phyloP scores from a whole-genome alignment of 2,113 vertebrate genomes.

The Lucifuga dentata region DNA sequence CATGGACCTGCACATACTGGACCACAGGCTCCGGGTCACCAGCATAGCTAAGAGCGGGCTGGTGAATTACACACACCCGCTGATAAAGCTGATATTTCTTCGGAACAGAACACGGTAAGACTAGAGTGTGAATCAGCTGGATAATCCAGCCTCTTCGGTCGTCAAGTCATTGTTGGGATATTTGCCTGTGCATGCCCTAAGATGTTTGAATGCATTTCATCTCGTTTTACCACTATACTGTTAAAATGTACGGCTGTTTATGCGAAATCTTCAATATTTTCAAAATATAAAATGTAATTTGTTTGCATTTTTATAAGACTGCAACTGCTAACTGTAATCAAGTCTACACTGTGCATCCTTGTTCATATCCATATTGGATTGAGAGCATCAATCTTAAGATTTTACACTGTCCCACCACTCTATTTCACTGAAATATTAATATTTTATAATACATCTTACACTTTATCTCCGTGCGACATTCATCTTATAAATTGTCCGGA shows the following conservation, averaged over 20 bases:
- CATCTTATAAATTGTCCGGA: conserved; percentile 2
- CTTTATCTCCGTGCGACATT: conserved; percentile 3
- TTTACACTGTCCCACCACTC: too few species aligned
- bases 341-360: too few species aligned
- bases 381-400: too few species aligned
- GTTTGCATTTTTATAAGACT: too few species aligned
- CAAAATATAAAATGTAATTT: too few species aligned
- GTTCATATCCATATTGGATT: too few species aligned
- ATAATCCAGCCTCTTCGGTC: conserved; percentile 25
- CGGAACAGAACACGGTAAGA: conserved; percentile 84
- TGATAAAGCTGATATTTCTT: conserved; percentile 86
- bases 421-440: too few species aligned
- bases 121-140: background rate
- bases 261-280: too few species aligned
- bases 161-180: conserved; percentile 7
- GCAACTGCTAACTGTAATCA: too few species aligned
- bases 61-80: conserved; percentile 81
- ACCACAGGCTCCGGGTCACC: conserved; percentile 84
- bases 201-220: conserved; percentile 4
- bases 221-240: too few species aligned
- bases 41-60: conserved; percentile 83
- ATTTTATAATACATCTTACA: too few species aligned
- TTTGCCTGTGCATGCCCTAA: conserved; percentile 51
- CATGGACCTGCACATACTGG: conserved; percentile 87
- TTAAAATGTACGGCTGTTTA: too few species aligned